Conservation (phyloP, 2,888 invertebrate genomes). For the Drosophila subsilvestris region DNA sequence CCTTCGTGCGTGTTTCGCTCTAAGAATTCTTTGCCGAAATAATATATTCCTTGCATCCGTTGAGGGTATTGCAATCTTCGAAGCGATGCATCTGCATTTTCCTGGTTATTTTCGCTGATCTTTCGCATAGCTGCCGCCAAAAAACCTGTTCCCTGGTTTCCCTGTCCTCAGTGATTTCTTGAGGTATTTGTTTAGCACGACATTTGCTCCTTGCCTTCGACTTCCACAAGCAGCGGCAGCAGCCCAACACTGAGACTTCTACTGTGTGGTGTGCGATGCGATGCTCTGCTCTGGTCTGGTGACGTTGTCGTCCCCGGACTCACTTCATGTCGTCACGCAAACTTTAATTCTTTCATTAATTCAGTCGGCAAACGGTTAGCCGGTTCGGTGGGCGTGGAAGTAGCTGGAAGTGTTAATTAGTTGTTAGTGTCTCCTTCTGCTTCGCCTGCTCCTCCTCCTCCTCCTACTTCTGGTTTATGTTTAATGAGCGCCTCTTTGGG, state of each 20-base stretch:
- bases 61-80: slow-evolving; percentile 12
- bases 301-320: slow-evolving; percentile 30
- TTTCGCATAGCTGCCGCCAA: slow-evolving; percentile 41
- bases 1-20: too few species aligned
- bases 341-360: slow-evolving; percentile 77
- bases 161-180: slow-evolving; percentile 57
- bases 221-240: slow-evolving; percentile 38
- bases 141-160: slow-evolving; percentile 64
- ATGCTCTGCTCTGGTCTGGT: slow-evolving; percentile 20
- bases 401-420: slow-evolving; percentile 79
- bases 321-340: slow-evolving; percentile 78
- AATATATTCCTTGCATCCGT: background rate
- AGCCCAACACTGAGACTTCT: slow-evolving; percentile 35
- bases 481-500: slow-evolving; percentile 44
- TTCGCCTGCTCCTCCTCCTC: too few species aligned
- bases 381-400: slow-evolving; percentile 73
- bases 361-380: slow-evolving; percentile 74
- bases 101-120: slow-evolving; percentile 27
- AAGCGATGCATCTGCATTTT: background rate
- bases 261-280: slow-evolving; percentile 31
- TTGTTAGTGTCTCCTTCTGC: slow-evolving; percentile 60
- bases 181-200: slow-evolving; percentile 75
- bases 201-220: slow-evolving; percentile 67
- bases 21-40: background rate
- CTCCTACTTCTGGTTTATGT: slow-evolving; percentile 18